Evolutionary conservation across 2,113 vertebrate genomes (phyloP).

Genomic region (Brienomyrus longianalis): DNA sequence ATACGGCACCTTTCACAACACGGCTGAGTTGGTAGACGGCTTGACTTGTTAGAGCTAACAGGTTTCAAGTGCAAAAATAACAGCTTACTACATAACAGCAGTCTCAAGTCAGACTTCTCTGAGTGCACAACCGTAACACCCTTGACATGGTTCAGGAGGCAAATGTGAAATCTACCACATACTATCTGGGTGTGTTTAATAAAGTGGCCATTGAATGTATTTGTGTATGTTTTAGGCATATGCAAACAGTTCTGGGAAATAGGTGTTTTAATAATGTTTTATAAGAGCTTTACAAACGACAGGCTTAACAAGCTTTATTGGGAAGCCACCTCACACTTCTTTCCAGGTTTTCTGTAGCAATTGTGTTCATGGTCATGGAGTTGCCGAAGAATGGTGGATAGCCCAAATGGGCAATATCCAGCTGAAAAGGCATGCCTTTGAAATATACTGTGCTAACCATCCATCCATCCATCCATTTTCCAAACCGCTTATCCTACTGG

Average conservation of each 20-base stretch:
- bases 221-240: neutral
- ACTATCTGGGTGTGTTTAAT: neutral
- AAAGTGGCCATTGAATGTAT: neutral
- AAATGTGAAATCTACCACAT: neutral
- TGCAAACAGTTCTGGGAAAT: neutral
- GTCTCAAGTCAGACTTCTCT: neutral
- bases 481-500: no score
- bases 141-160: neutral
- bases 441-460: neutral
- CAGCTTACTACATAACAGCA: neutral
- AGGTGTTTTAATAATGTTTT: neutral
- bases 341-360: neutral
- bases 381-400: neutral
- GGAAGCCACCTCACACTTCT: neutral
- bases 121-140: neutral
- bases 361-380: neutral
- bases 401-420: neutral
- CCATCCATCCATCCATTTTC: no score
- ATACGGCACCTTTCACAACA: neutral
- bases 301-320: neutral
- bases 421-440: neutral
- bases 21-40: neutral
- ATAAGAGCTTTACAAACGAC: neutral
- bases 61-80: neutral
- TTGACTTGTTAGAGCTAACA: neutral